These are phyloP conservation scores for Chauna torquata DNA, from an alignment of 2,113 vertebrate species.

Conservation along the genomic window DNA sequence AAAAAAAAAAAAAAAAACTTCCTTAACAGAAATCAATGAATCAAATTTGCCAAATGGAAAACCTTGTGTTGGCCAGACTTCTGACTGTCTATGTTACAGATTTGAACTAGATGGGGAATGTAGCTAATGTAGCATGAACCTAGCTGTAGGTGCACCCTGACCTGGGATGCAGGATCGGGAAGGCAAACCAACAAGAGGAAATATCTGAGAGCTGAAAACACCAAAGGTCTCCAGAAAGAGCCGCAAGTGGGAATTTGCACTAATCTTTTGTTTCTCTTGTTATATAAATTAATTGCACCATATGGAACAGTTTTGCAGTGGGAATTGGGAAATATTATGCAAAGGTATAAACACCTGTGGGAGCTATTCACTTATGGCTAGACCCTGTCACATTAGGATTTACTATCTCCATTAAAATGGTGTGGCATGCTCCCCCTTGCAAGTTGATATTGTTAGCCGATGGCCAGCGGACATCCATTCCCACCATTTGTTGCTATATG, in stretches of 20 bases:
- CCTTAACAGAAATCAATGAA: neutral
- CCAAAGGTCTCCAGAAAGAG: neutral
- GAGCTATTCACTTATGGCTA: neutral
- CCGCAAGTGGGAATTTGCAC: neutral
- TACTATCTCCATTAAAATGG: neutral
- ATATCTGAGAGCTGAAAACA: neutral
- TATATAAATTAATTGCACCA: neutral
- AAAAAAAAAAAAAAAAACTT: neutral
- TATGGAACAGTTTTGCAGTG: neutral
- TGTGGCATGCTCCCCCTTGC: neutral
- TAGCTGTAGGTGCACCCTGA: neutral
- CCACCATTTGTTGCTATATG: neutral
- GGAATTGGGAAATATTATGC: neutral
- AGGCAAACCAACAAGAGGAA: neutral
- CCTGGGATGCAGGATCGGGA: neutral
- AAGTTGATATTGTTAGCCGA: neutral
- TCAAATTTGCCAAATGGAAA: neutral
- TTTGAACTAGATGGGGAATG: neutral
- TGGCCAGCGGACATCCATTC: neutral
- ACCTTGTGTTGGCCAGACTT: neutral
- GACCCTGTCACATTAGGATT: neutral
- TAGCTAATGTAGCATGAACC: neutral
- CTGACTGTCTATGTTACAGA: neutral
- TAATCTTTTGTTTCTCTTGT: neutral
- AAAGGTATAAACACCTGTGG: neutral